Percentiles rank a stretch among this genome's conserved stretches.
These are phyloP conservation scores for Pseudopodoces humilis DNA, from an alignment of 2,113 vertebrate genomes.

Conservation along the genomic window DNA sequence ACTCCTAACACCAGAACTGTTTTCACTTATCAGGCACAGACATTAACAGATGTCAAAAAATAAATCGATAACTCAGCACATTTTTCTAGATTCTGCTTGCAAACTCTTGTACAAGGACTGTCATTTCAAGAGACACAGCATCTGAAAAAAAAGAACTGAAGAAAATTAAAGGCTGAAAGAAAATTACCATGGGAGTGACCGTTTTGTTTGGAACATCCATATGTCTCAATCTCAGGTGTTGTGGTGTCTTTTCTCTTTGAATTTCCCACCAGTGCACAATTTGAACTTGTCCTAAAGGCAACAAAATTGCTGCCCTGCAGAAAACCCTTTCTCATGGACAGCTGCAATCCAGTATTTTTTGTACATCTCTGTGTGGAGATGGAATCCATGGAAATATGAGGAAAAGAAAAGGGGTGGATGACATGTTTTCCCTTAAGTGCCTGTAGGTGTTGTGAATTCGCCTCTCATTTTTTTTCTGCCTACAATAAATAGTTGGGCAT, in stretches of 20 bases:
- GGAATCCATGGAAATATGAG: background rate
- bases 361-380: background rate
- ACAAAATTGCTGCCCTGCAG: background rate
- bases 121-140: background rate
- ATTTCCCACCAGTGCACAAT: background rate
- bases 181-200: background rate
- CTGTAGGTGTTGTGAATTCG: background rate
- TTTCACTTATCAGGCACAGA: background rate
- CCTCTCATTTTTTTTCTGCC: background rate
- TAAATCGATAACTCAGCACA: background rate
- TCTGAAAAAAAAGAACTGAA: background rate
- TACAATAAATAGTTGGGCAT: background rate
- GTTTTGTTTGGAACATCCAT: background rate
- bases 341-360: background rate
- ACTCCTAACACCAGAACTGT: background rate
- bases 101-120: background rate
- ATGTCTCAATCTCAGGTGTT: background rate
- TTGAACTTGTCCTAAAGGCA: background rate
- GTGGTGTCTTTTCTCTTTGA: background rate
- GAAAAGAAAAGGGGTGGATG: background rate
- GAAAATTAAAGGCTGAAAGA: background rate
- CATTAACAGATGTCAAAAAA: background rate
- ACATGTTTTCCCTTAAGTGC: background rate
- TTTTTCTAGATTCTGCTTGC: background rate
- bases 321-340: background rate